A percentile compares a stretch with the other conserved stretches of the same genome.
phyloP scores from a whole-genome alignment of 2,797 vertebrate genomes.

The Crax fasciolata region DNA sequence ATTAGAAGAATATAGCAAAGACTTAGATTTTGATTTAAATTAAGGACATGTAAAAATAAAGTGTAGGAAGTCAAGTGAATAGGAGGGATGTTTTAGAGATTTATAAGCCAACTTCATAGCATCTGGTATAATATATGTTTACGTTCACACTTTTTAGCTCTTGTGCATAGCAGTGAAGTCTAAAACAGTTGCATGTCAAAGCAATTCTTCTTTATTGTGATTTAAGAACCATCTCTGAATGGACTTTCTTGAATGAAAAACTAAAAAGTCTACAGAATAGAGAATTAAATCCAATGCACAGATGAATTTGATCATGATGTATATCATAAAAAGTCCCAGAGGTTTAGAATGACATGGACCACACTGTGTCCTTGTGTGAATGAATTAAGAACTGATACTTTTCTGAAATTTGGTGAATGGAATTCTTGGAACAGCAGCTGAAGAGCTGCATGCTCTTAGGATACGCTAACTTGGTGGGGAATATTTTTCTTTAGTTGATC shows the following conservation, averaged over 20 bases:
- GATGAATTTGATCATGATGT: not conserved
- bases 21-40: not conserved
- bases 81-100: not conserved
- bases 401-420: not conserved
- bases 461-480: not conserved
- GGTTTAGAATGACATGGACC: not conserved
- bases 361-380: not conserved
- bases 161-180: not conserved
- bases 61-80: not conserved
- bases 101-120: not conserved
- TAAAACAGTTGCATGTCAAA: not conserved
- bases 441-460: not conserved
- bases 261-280: not conserved
- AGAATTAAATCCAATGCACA: slow-evolving; percentile 4
- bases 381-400: not conserved
- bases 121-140: not conserved
- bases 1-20: not conserved
- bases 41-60: not conserved
- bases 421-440: not conserved
- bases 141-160: not conserved
- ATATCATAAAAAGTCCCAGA: not conserved
- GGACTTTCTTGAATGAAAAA: not conserved
- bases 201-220: not conserved
- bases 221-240: not conserved
- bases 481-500: not conserved